Base-by-base conservation (phyloP, 2,888 invertebrate species). In the Hemistola chrysoprasaria region DNA sequence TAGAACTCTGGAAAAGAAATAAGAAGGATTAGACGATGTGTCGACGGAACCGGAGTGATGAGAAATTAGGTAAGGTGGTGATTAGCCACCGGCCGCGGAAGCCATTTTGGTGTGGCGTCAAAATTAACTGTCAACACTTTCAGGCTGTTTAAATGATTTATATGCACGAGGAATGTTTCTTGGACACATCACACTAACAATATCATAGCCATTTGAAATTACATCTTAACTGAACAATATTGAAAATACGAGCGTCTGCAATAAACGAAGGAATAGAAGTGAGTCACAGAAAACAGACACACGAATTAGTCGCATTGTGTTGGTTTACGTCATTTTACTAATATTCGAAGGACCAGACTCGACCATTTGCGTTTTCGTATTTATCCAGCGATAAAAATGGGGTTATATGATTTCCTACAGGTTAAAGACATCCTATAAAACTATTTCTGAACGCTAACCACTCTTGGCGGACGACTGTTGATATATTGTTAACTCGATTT, bases 1-100 rank as follows among this genome's bases (percentile, higher is more conserved):
- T 83, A 73, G 77, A 77, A 62, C 66, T 55, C 86, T 85, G 85
- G 69, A 86, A 82, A 83, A 80, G 69, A 81, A 84, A 82, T 63
- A 74, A 71, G 51, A 66, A 48, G 50, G 56, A 70, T 84, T 68
- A 81, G 76, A 63, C 57, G 64, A 68, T 58, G 65, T 65, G 66
- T 60, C 56, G 58, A 53, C 54, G 50, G 53, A 46, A 51, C 39
- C 56, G 56, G 59, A 55, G 56, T 66, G 66, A 66, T 69, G 66
- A 61, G 65, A 57, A 65, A 78, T 78, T 71, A 69, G 73, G 64
- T 59, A 76, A 80, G 78, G 74, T 70, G 72, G 67, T 70, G 77
- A 82, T 83, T 79, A 81, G 75, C 40, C 50, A 49, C 56, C 50
- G 53, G 45, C 47, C 56, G 41, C 52, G 49, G 56, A 59, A 55